A percentile compares a stretch with the other conserved stretches of the same genome.
Conservation (phyloP, 2,113 vertebrate species). For the Syngnathus floridae region DNA sequence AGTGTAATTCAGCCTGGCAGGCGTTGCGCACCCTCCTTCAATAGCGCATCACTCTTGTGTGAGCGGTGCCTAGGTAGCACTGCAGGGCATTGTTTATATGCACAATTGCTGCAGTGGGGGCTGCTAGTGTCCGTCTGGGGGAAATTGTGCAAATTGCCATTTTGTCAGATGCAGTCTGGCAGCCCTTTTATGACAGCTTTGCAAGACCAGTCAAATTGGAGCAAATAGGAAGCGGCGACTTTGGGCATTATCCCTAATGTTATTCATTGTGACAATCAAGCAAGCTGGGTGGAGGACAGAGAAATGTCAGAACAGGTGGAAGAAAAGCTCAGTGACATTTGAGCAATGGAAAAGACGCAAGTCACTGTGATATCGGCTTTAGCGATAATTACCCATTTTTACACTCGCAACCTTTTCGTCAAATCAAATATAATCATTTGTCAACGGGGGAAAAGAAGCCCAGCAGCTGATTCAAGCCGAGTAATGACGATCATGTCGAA, state of each 20-base stretch:
- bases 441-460: neutral
- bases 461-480: neutral
- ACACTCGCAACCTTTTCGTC: neutral
- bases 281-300: neutral
- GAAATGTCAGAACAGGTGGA: constrained; percentile 9
- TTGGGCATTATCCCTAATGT: neutral
- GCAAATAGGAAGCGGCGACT: constrained; percentile 4
- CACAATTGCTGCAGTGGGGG: constrained; percentile 14
- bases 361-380: neutral
- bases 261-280: constrained; percentile 10
- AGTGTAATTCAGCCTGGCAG: constrained; percentile 15
- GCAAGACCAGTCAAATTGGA: constrained; percentile 18
- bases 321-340: neutral
- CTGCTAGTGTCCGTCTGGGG: constrained; percentile 26
- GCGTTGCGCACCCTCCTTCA: neutral
- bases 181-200: constrained; percentile 8
- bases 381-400: neutral
- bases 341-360: neutral
- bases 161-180: constrained; percentile 18
- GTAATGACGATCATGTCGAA: neutral
- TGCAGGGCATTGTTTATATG: constrained; percentile 30
- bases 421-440: neutral
- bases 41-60: constrained; percentile 11
- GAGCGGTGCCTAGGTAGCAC: constrained; percentile 19
- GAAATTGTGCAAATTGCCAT: constrained; percentile 17